Percentiles rank a stretch among this genome's conserved stretches.
phyloP scores from a whole-genome alignment of 1,140 invertebrate genomes.

The Pseudomyrmex pallidus region DNA sequence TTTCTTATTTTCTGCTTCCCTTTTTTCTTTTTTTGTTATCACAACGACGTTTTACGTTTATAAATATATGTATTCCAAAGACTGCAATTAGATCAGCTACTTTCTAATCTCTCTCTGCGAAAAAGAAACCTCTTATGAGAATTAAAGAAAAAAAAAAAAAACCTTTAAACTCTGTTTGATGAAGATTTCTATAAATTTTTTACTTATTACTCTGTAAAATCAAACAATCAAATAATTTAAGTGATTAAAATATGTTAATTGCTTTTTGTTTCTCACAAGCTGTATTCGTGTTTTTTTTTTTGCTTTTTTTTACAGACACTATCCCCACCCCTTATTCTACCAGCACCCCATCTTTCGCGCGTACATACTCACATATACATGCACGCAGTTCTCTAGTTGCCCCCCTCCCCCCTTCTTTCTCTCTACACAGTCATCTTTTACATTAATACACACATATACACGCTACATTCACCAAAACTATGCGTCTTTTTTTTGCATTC shows the following conservation, averaged over 20 bases:
- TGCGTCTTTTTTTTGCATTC: slow-evolving; percentile 3
- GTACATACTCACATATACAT: slow-evolving; percentile 48
- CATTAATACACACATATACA: slow-evolving; percentile 31
- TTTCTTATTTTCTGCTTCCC: slow-evolving; percentile 17
- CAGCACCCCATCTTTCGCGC: slow-evolving; percentile 71
- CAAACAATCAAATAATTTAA: background rate
- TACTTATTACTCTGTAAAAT: no score
- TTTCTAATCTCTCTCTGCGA: slow-evolving; percentile 31
- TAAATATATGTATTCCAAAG: slow-evolving; percentile 62
- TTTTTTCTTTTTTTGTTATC: slow-evolving; percentile 52
- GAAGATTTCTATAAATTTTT: slow-evolving; percentile 8
- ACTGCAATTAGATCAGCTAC: slow-evolving; percentile 40
- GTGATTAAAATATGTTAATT: slow-evolving; percentile 15
- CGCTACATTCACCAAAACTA: slow-evolving; percentile 7
- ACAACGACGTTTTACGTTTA: slow-evolving; percentile 59
- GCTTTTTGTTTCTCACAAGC: slow-evolving; percentile 55
- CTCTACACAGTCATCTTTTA: slow-evolving; percentile 33
- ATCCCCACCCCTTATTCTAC: slow-evolving; percentile 75
- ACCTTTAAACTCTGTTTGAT: slow-evolving; percentile 7
- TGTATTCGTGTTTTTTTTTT: slow-evolving; percentile 16
- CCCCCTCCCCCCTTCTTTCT: background rate
- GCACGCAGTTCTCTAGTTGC: background rate
- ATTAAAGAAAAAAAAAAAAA: slow-evolving; percentile 53
- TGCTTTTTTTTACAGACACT: slow-evolving; percentile 73
- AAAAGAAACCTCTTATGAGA: slow-evolving; percentile 29